Evolutionary conservation across 2,888 invertebrate genomes (phyloP).

Genomic region (Dinocampus coccinellae): DNA sequence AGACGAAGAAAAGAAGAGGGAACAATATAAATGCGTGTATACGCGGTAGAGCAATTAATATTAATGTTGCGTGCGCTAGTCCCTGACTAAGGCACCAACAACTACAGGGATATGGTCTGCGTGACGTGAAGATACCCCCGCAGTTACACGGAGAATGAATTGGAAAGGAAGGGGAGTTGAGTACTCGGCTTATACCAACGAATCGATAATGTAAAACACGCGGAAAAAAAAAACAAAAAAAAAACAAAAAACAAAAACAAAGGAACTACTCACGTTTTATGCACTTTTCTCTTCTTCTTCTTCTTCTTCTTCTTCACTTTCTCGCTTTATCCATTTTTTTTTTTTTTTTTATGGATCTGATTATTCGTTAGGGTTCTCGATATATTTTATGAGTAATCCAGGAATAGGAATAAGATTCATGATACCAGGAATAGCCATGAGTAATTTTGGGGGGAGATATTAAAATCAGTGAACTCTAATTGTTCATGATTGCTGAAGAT

Average conservation of each 20-base stretch:
- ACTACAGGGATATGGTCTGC: conserved; percentile 19
- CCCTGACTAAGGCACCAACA: conserved; percentile 39
- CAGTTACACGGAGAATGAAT: conserved; percentile 11
- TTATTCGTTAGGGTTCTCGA: no score
- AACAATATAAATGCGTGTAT: conserved; percentile 7
- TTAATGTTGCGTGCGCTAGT: conserved; percentile 38
- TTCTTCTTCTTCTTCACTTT: background rate
- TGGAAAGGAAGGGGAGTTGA: conserved; percentile 12
- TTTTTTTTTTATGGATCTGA: no score
- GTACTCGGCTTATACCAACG: conserved; percentile 27
- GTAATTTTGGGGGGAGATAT: no score
- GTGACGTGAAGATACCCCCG: conserved; percentile 20
- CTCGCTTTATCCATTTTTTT: no score
- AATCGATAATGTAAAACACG: conserved; percentile 48
- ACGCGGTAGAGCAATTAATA: conserved; percentile 41
- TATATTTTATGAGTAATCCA: no score
- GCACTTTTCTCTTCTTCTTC: background rate
- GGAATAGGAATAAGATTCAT: no score
- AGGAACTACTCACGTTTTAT: conserved; percentile 31
- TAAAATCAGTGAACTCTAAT: no score
- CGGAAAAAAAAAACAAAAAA: no score
- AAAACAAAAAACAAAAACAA: no score
- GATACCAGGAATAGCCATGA: no score
- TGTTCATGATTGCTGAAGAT: no score
- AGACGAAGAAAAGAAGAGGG: background rate